Base-by-base conservation (phyloP, 1,140 invertebrate genomes). In the Hypsibius dujardini region DNA sequence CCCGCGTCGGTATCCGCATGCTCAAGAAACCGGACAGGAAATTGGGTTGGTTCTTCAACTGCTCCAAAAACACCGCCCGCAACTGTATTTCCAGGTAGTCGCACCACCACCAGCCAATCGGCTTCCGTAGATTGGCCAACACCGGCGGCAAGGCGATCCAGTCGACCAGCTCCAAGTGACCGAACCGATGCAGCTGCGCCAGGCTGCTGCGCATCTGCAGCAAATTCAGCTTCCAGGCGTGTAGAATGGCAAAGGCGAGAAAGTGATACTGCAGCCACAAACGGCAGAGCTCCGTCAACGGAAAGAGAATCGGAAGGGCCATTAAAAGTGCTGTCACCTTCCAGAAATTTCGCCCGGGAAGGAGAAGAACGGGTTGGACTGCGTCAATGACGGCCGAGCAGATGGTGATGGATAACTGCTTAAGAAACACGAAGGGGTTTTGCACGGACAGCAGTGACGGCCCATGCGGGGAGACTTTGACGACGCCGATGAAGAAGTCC, bases 11-110 rank as follows among this genome's bases (percentile, higher is more conserved):
- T 7, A 56, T 56, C n/a, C 50, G 50, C n/a, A n/a, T 7, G 7
- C 50, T 7, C 7, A 56, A n/a, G n/a, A 56, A 56, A 7, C n/a
- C 50, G 7, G 50, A 56, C 7, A 56, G n/a, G 7, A 56, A 56
- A n/a, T 56, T 56, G 7, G 50, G 50, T 7, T 56, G 7, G 7
- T n/a, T 7, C 50, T 56, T 56, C 50, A 56, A 7, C 7, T n/a
- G 50, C 50, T 56, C 50, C 50, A 56, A n/a, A 56, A 56, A 56
- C 7, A 7, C 50, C 7, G 50, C 50, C n/a, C 50, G 50, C 7
- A 56, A n/a, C 50, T 56, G 50, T n/a, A 56, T 56, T n/a, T 56
- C 50, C n/a, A 56, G 50, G 50, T 56, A 56, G 50, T 56, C n/a
- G 50, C 50, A 7, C 50, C 50, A 56, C n/a, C n/a, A 7, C 50